Evolutionary conservation across 2,113 vertebrate genomes (phyloP).

Genomic region (Scomber colias): DNA sequence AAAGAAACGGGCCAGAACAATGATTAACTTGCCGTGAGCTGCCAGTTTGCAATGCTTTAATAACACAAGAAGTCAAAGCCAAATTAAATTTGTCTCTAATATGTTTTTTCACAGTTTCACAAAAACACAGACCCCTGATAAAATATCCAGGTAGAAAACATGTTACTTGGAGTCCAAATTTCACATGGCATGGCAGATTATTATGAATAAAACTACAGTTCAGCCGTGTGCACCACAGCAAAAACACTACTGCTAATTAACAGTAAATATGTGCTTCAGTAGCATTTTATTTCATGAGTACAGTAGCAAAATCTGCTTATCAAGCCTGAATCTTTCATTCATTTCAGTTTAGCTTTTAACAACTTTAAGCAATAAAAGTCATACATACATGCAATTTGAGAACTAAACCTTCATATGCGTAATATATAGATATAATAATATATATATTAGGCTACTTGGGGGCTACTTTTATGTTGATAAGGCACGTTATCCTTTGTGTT

Average conservation of each 20-base stretch:
- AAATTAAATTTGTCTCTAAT: no score
- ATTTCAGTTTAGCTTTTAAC: slow-evolving; percentile 23
- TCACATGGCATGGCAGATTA: no score
- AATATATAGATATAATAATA: no score
- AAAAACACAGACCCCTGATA: neutral
- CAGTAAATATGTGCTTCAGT: slow-evolving; percentile 3
- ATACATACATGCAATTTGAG: neutral
- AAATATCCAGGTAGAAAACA: neutral
- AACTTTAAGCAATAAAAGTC: neutral
- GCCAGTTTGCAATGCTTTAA: neutral
- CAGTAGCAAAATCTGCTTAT: neutral
- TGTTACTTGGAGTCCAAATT: no score
- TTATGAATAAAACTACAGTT: no score
- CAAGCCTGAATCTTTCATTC: neutral
- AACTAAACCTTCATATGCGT: no score
- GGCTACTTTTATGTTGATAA: no score
- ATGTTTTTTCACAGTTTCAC: no score
- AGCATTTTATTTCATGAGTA: slow-evolving; percentile 17
- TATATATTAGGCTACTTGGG: no score
- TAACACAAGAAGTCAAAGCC: neutral
- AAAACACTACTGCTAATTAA: neutral
- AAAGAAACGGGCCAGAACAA: slow-evolving; percentile 36
- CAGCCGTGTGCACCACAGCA: neutral
- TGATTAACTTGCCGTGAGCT: slow-evolving; percentile 5
- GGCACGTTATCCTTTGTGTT: neutral